phyloP scores from a whole-genome alignment of 2,113 vertebrate genomes.

The Mustelus asterias region DNA sequence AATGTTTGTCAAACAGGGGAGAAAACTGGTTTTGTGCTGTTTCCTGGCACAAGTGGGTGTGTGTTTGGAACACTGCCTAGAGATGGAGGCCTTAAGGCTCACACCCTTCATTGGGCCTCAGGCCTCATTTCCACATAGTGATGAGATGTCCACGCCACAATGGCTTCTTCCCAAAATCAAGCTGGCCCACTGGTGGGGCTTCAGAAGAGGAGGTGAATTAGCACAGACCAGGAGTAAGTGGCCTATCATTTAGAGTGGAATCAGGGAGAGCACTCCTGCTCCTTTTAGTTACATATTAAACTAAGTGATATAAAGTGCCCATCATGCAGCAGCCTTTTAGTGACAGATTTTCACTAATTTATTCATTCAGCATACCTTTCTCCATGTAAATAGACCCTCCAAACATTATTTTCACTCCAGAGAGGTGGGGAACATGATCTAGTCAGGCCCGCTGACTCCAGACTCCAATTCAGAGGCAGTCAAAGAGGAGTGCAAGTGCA shows the following conservation, averaged over 20 bases:
- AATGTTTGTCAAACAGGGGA: background rate
- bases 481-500: too few relatives aligned
- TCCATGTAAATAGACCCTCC: too few relatives aligned
- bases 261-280: background rate
- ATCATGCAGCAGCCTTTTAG: background rate
- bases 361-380: too few relatives aligned
- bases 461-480: too few relatives aligned
- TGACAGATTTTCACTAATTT: background rate
- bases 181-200: background rate
- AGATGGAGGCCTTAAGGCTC: background rate
- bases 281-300: background rate
- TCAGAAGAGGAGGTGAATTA: background rate
- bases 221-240: background rate
- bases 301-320: background rate
- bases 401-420: too few relatives aligned
- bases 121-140: background rate
- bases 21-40: background rate
- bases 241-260: background rate
- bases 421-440: too few relatives aligned
- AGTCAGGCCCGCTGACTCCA: too few relatives aligned
- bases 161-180: background rate
- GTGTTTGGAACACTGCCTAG: background rate
- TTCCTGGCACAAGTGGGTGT: background rate
- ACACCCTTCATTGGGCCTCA: background rate
- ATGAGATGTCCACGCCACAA: background rate